Evolutionary conservation across 2,888 invertebrate species (phyloP), one percentile per base, ranked within the genome.

Genomic region (Parthenolecanium corni): DNA sequence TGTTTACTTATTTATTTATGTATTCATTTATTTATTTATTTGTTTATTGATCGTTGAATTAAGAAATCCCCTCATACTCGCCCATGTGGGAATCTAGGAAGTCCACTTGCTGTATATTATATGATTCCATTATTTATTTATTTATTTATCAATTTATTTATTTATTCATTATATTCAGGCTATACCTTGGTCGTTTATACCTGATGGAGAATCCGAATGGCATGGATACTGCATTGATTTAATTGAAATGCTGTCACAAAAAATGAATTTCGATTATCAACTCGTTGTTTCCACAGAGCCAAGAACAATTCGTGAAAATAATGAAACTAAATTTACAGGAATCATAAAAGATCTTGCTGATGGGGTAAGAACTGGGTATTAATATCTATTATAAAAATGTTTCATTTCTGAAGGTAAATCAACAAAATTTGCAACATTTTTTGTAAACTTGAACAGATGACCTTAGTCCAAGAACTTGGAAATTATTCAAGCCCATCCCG

Each of bases 161-260:
- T n/a, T n/a, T n/a, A n/a, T n/a, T n/a, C n/a, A n/a, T n/a, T n/a
- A n/a, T n/a, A 2, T 46, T 46, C n/a, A 87, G 87, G 80, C 85
- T 0, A 72, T 85, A 3, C 91, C 91, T 0, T 92, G 91, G 89
- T 82, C 86, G 0, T 81, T 81, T 68, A 76, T 79, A 0, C 82
- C 81, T 0, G 75, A 78, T 3, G 77, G 77, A 0, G 40, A 49
- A 40, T 21, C n/a, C 12, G 67, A 80, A 0, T 87, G 84, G 79
- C 82, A 82, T 64, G 93, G 93, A 0, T 93, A 90, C 71, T 91
- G 91, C 71, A 81, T 90, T 0, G 91, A 92, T 69, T 81, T 93
- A 11, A 82, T 89, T 1, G 71, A 79, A 2, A 82, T 82, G 66
- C 72, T 93, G 2, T 76, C 89, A 0, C 76, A 82, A 70, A 75